Evolutionary conservation across 2,113 vertebrate genomes (phyloP).

Genomic region (Oenanthe melanoleuca): DNA sequence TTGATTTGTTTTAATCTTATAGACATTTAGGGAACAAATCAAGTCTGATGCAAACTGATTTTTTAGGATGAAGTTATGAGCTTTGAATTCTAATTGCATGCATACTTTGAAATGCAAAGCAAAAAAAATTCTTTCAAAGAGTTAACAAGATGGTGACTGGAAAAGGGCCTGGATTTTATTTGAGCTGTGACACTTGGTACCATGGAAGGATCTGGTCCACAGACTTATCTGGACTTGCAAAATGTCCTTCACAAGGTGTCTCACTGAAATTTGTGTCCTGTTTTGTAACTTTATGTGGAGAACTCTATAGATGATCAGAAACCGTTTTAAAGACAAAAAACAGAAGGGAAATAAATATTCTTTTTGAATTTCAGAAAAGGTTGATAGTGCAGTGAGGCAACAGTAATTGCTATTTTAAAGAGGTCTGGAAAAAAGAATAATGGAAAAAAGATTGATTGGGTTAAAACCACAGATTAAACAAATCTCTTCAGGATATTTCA

Average conservation of each 20-base stretch:
- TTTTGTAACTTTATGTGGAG: neutral
- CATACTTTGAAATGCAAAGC: neutral
- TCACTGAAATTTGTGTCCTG: neutral
- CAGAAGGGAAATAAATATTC: neutral
- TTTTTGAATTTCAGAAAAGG: neutral
- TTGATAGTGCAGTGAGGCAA: neutral
- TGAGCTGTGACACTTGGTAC: neutral
- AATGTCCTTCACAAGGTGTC: neutral
- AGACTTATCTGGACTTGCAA: neutral
- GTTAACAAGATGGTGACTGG: neutral
- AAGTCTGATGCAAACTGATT: conserved; percentile 11
- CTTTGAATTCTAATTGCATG: neutral
- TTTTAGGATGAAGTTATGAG: neutral
- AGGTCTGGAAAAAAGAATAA: conserved; percentile 27
- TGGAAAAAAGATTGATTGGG: conserved; percentile 9
- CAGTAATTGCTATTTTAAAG: conserved; percentile 35
- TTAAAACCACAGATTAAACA: conserved; percentile 37
- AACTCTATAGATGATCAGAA: neutral
- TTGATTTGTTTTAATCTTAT: conserved; percentile 14
- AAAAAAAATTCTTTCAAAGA: neutral
- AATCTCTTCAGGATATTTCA: conserved; percentile 29
- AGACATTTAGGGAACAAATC: conserved; percentile 27
- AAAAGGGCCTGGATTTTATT: neutral
- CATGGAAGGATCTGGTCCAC: neutral
- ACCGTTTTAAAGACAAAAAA: conserved; percentile 2